A percentile compares a stretch with the other conserved stretches of the same genome.
Evolutionary conservation across 2,113 vertebrate species (phyloP).

Genomic region (Marcusenius ussheri): DNA sequence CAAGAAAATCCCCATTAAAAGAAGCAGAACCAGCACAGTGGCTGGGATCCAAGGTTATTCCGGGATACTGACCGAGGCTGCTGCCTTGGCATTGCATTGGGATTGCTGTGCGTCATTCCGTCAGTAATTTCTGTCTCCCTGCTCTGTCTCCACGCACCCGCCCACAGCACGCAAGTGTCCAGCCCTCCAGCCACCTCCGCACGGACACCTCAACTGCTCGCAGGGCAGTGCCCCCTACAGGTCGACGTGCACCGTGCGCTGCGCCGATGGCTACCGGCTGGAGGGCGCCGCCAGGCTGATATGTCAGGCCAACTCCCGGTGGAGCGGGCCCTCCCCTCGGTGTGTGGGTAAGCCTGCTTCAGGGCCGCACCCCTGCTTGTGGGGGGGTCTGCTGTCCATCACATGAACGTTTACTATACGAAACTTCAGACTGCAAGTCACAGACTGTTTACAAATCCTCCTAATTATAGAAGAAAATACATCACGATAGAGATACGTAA

Average conservation of each 20-base stretch:
- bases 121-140: constrained; percentile 1
- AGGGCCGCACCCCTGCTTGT: neutral
- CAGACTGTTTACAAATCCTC: neutral
- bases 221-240: constrained; percentile 57
- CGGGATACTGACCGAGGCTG: neutral
- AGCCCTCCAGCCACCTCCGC: constrained; percentile 61
- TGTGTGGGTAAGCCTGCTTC: constrained; percentile 80
- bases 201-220: constrained; percentile 76
- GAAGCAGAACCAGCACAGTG: neutral
- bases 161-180: constrained; percentile 78
- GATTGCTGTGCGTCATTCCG: neutral
- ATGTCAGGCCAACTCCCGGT: constrained; percentile 77
- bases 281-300: constrained; percentile 72
- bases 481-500: neutral
- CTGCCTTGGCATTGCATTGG: neutral
- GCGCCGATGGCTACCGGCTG: constrained; percentile 74
- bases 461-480: neutral
- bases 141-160: neutral
- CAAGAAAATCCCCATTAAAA: neutral
- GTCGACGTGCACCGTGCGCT: constrained; percentile 71
- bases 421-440: neutral
- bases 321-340: constrained; percentile 78
- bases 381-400: neutral
- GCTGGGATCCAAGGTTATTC: neutral
- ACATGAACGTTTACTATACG: neutral